Evolutionary conservation across 2,113 vertebrate species (phyloP).

Genomic region (Aldabrachelys gigantea): DNA sequence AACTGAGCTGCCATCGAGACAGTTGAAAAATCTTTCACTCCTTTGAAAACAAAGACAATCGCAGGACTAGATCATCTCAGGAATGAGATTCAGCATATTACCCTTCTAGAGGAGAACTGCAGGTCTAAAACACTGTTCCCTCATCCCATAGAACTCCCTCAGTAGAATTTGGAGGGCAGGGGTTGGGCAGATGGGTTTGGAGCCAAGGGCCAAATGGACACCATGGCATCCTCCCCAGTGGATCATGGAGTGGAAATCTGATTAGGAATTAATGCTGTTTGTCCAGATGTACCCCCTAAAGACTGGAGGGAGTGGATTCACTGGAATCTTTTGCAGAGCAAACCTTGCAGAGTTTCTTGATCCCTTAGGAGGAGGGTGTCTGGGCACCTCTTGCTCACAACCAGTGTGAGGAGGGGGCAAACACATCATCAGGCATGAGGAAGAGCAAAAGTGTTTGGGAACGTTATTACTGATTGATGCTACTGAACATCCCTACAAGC

Average conservation of each 20-base stretch:
- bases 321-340: neutral
- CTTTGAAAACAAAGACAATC: neutral
- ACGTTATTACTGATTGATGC: neutral
- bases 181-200: neutral
- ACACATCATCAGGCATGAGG: neutral
- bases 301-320: neutral
- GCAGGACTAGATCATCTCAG: neutral
- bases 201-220: neutral
- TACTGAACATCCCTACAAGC: neutral
- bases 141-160: neutral
- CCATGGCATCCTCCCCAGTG: neutral
- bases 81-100: neutral
- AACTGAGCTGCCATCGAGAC: neutral
- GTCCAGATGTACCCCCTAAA: neutral
- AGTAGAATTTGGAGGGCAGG: neutral
- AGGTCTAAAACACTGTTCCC: neutral
- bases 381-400: neutral
- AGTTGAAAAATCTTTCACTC: neutral
- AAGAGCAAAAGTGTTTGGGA: neutral
- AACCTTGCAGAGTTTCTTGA: neutral
- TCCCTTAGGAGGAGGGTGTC: neutral
- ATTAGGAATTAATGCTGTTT: neutral
- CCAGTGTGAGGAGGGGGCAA: neutral
- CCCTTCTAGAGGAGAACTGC: neutral
- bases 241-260: neutral